A percentile compares a stretch with the other conserved stretches of the same genome.
phyloP scores from a whole-genome alignment of 2,888 invertebrate species.

The Drosophila pegasa region DNA sequence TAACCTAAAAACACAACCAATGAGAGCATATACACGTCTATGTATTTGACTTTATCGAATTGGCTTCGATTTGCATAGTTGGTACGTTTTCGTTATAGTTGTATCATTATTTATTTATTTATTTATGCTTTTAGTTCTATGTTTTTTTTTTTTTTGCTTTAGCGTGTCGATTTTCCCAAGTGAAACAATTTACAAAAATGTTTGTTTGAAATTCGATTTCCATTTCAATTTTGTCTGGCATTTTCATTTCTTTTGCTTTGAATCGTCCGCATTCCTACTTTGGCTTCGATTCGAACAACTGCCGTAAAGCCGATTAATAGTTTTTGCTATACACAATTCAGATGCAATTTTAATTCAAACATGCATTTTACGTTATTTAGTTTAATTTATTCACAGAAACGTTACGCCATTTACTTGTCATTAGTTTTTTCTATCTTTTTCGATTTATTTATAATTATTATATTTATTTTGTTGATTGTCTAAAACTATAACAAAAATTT shows the following conservation, averaged over 20 bases:
- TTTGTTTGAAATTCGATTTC: conserved; percentile 58
- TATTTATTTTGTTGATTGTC: conserved; percentile 72
- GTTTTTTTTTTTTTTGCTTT: conserved; percentile 58
- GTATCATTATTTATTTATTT: conserved; percentile 44
- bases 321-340: conserved; percentile 47
- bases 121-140: conserved; percentile 38
- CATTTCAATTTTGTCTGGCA: conserved; percentile 27
- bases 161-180: conserved; percentile 83
- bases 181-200: conserved; percentile 77
- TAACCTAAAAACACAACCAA: conserved; percentile 85
- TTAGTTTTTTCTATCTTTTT: conserved; percentile 46
- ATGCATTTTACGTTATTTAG: conserved; percentile 56
- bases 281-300: conserved; percentile 23
- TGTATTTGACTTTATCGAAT: conserved; percentile 70
- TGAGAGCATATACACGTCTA: conserved; percentile 84
- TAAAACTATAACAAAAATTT: conserved; percentile 78
- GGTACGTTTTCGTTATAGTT: conserved; percentile 53
- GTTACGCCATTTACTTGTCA: conserved; percentile 82
- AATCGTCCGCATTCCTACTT: conserved; percentile 11
- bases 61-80: conserved; percentile 55
- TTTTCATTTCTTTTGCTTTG: conserved; percentile 14
- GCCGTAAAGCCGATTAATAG: conserved; percentile 31
- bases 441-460: conserved; percentile 37
- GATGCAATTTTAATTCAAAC: conserved; percentile 45
- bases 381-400: conserved; percentile 80